Evolutionary conservation across 2,797 vertebrate genomes (phyloP).

Genomic region (Chaetodon trifasciatus): DNA sequence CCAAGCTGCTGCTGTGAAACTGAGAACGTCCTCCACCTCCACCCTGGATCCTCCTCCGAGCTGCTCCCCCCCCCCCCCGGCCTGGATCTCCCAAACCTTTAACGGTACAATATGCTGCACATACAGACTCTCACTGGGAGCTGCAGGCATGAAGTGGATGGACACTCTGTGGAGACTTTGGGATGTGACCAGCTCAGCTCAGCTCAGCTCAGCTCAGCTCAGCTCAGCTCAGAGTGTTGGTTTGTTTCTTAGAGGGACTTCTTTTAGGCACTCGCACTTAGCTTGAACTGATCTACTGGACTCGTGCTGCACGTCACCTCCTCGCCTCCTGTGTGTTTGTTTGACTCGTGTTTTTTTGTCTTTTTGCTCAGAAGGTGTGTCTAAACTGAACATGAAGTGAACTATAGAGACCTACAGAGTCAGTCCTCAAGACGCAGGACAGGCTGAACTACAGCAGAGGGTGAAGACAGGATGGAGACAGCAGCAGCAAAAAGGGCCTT

Average conservation of each 20-base stretch:
- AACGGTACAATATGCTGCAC: slow-evolving; percentile 26
- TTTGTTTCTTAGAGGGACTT: slow-evolving; percentile 17
- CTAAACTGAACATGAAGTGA: background rate
- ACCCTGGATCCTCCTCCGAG: background rate
- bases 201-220: background rate
- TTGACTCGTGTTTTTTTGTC: background rate
- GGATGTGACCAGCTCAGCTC: background rate
- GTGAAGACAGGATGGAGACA: too few relatives aligned
- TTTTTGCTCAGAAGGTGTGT: slow-evolving; percentile 6
- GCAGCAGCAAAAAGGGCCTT: too few relatives aligned
- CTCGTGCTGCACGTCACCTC: slow-evolving; percentile 10
- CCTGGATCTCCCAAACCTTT: background rate
- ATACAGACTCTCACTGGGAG: background rate
- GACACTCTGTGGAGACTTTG: background rate
- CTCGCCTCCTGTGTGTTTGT: slow-evolving; percentile 10
- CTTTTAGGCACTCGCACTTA: slow-evolving; percentile 63
- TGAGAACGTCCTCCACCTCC: background rate
- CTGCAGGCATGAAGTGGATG: background rate
- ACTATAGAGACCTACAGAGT: background rate
- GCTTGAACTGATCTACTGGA: slow-evolving; percentile 31
- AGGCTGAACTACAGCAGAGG: too few relatives aligned
- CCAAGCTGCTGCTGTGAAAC: slow-evolving; percentile 90
- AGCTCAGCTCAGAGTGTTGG: background rate
- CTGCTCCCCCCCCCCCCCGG: background rate
- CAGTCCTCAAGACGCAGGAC: too few relatives aligned